Evolutionary conservation across 2,113 vertebrate species (phyloP), one percentile per base, ranked within the genome.

Genomic region (Chionis minor): DNA sequence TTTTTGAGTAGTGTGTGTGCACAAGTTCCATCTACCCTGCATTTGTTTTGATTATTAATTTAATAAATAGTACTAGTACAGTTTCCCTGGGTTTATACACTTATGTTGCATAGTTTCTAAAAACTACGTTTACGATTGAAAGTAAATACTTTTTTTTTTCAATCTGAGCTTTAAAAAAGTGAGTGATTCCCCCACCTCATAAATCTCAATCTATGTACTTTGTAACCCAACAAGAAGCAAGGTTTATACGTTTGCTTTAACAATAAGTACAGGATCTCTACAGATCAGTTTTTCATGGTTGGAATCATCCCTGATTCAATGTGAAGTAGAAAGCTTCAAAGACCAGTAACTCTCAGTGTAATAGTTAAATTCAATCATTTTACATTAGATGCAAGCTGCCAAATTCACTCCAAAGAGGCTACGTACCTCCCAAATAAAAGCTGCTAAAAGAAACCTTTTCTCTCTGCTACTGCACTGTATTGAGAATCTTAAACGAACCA

Each of bases 311-410:
- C 7, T 85, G 47, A 87, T 92, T 88, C 62, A 85, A 52, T 35
- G 21, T 63, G 73, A 92, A 95, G 33, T 14, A 71, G 18, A 91
- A 94, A 91, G 35, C 67, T 92, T 95, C 81, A 63, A 93, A 95
- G 42, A 73, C 15, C 69, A 47, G 24, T 67, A 73, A 44, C 45
- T 90, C 30, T 91, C 40, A 55, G 33, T 35, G 33, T 61, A 84
- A 88, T 45, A 79, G 54, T 74, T 88, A 94, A 95, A 97, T 86
- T 92, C 54, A 95, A 59, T 84, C 26, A 86, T 90, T 96, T 93
- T 77, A 65, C 5, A 24, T 85, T 52, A 90, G n/a, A 88, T 77
- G 38, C 14, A 93, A 85, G 38, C 47, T 91, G 81, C 63, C 88
- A 97, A 70, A 27, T 88, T 95, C 65, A 75, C 24, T 91, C 74